Conservation (phyloP, 1,140 invertebrate species). For the Nephotettix cincticeps region DNA sequence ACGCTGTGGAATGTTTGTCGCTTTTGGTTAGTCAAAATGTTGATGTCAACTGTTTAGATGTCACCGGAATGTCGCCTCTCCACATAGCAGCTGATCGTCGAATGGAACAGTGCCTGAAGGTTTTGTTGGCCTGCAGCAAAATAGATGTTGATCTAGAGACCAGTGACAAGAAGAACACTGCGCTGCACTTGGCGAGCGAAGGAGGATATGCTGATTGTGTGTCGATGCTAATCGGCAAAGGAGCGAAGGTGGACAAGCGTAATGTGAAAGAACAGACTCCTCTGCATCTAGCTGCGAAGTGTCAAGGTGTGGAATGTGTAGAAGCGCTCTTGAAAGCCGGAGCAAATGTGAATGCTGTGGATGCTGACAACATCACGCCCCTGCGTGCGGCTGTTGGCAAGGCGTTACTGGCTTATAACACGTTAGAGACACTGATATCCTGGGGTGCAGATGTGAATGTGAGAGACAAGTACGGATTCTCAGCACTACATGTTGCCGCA, state of each 20-base stretch:
- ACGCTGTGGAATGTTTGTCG: slow-evolving; percentile 69
- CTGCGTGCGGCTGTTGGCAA: slow-evolving; percentile 77
- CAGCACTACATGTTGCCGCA: slow-evolving; percentile 83
- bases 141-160: slow-evolving; percentile 38
- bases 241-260: slow-evolving; percentile 66
- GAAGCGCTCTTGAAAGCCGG: slow-evolving; percentile 70
- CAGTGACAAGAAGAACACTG: slow-evolving; percentile 52
- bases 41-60: slow-evolving; percentile 65
- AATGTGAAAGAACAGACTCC: slow-evolving; percentile 77
- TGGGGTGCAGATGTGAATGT: slow-evolving; percentile 81
- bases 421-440: slow-evolving; percentile 68
- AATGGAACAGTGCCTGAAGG: slow-evolving; percentile 61
- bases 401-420: slow-evolving; percentile 69
- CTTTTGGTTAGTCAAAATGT: slow-evolving; percentile 68
- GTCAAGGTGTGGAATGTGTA: slow-evolving; percentile 74
- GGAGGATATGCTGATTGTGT: slow-evolving; percentile 69
- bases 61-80: slow-evolving; percentile 70
- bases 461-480: slow-evolving; percentile 86
- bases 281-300: slow-evolving; percentile 71
- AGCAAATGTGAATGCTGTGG: slow-evolving; percentile 70
- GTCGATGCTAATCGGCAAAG: slow-evolving; percentile 65
- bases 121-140: slow-evolving; percentile 35
- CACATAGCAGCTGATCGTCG: slow-evolving; percentile 76
- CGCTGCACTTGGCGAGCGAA: slow-evolving; percentile 76
- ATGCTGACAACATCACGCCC: slow-evolving; percentile 73